phyloP scores from a whole-genome alignment of 2,113 vertebrate genomes.

The Heterochromis multidens region DNA sequence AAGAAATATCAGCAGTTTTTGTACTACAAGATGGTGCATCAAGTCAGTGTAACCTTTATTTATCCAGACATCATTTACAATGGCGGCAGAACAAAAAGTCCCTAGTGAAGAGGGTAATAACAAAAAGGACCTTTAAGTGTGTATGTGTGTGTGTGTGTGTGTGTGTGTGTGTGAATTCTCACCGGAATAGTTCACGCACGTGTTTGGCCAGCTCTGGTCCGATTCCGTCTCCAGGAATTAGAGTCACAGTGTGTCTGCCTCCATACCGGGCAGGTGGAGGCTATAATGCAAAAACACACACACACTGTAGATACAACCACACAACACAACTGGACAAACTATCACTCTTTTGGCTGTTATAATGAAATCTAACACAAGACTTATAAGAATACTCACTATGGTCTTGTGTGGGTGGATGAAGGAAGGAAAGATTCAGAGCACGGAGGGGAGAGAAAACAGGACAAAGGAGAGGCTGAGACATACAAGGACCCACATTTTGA shows the following conservation, averaged over 20 bases:
- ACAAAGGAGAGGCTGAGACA: neutral
- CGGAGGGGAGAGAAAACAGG: slow-evolving; percentile 22
- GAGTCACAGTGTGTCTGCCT: slow-evolving; percentile 83
- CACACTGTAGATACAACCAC: neutral
- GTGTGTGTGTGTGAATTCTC: neutral
- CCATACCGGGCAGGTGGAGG: slow-evolving; percentile 83
- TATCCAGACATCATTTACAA: neutral
- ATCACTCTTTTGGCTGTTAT: neutral
- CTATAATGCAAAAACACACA: slow-evolving; percentile 10
- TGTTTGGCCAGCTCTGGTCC: slow-evolving; percentile 82
- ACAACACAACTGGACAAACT: neutral
- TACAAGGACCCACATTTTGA: neutral
- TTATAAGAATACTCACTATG: slow-evolving; percentile 57
- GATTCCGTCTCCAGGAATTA: slow-evolving; percentile 86
- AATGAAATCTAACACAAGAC: neutral
- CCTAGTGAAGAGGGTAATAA: no score
- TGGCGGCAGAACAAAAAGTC: neutral
- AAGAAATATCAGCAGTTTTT: neutral
- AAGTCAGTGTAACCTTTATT: neutral
- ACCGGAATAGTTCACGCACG: slow-evolving; percentile 83
- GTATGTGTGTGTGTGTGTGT: neutral
- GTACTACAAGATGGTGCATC: no score
- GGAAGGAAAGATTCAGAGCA: neutral
- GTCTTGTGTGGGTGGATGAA: neutral
- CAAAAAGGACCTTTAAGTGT: no score